These are phyloP conservation scores for Tenthredo livida DNA, from an alignment of 2,888 invertebrate genomes.

Conservation along the genomic window DNA sequence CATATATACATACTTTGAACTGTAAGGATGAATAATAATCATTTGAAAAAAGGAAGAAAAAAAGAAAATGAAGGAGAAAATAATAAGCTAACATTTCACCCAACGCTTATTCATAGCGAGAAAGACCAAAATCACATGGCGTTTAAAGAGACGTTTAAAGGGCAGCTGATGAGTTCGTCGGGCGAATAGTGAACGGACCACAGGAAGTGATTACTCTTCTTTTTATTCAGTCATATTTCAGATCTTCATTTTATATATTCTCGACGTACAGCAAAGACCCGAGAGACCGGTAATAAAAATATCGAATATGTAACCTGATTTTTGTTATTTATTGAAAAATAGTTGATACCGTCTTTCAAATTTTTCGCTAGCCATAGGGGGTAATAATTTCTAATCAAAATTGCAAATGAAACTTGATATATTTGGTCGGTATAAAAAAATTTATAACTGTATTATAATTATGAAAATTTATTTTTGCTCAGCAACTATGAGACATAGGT, in stretches of 20 bases:
- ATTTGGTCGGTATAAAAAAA: neutral
- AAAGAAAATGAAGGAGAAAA: neutral
- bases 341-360: neutral
- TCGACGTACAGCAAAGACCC: neutral
- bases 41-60: neutral
- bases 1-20: neutral
- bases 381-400: conserved; percentile 28
- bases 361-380: too few relatives aligned
- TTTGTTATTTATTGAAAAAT: neutral
- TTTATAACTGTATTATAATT: neutral
- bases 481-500: neutral
- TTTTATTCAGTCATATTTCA: neutral
- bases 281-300: neutral
- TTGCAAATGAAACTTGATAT: neutral
- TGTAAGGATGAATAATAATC: neutral
- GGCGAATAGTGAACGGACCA: neutral
- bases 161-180: neutral
- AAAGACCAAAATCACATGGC: neutral
- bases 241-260: neutral
- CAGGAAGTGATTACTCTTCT: conserved; percentile 24
- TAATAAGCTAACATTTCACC: neutral
- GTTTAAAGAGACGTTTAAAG: conserved; percentile 17
- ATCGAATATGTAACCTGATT: neutral
- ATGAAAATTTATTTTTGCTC: neutral
- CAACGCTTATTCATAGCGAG: neutral